Evolutionary conservation across 2,888 invertebrate species (phyloP).

Genomic region (Epinotia demarniana): DNA sequence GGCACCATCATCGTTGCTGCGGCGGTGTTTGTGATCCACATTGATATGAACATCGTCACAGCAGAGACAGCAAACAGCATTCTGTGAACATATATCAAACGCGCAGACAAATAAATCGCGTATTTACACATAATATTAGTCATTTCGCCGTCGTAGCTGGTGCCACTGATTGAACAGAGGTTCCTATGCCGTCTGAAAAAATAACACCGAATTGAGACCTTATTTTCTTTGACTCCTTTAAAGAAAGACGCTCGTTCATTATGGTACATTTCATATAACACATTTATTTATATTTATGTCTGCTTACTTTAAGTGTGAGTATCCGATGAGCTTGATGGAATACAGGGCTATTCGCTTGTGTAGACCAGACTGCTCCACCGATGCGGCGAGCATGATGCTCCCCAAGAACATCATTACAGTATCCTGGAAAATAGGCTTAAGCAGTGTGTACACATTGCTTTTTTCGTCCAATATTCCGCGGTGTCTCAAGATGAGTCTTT

Average conservation of each 20-base stretch:
- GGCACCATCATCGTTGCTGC: conserved; percentile 97
- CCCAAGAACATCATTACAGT: conserved; percentile 73
- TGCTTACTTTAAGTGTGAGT: conserved; percentile 70
- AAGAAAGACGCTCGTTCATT: too few relatives aligned
- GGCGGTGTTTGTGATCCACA: conserved; percentile 98
- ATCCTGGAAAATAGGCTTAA: conserved; percentile 64
- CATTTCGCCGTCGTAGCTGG: too few relatives aligned
- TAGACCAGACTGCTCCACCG: conserved; percentile 74
- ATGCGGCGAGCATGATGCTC: conserved; percentile 69
- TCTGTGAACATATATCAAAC: conserved; percentile 66
- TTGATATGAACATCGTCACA: conserved; percentile 95
- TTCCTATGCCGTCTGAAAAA: too few relatives aligned
- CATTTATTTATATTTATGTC: too few relatives aligned
- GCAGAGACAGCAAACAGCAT: conserved; percentile 91
- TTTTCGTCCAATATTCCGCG: too few relatives aligned
- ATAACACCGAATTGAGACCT: too few relatives aligned
- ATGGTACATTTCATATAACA: too few relatives aligned
- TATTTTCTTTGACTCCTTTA: too few relatives aligned
- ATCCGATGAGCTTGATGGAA: conserved; percentile 69
- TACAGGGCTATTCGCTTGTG: conserved; percentile 71
- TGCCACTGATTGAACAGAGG: too few relatives aligned
- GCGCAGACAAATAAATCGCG: neutral
- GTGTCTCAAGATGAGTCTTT: too few relatives aligned
- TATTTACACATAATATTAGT: too few relatives aligned
- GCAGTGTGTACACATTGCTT: too few relatives aligned